These are phyloP conservation scores for Psettodes erumei DNA, from an alignment of 2,113 vertebrate genomes.

Conservation along the genomic window DNA sequence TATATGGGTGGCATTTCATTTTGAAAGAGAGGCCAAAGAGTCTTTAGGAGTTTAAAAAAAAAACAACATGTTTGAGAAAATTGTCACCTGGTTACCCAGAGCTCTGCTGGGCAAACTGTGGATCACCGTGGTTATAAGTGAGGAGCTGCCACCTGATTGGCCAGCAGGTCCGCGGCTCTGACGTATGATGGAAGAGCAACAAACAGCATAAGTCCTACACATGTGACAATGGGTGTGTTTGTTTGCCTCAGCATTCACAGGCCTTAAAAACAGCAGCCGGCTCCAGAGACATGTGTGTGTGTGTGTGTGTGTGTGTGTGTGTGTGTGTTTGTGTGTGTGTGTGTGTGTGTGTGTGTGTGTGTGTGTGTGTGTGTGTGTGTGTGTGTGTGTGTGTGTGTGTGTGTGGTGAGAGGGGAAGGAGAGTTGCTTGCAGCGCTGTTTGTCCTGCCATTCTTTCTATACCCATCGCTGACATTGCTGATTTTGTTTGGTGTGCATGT, in stretches of 20 bases:
- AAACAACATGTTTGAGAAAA: too few relatives aligned
- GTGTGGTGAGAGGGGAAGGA: not conserved
- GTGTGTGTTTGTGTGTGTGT: too few relatives aligned
- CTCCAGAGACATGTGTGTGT: constrained; percentile 1
- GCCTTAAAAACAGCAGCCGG: constrained; percentile 35
- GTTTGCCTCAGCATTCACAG: constrained; percentile 55
- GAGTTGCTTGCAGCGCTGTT: constrained; percentile 33
- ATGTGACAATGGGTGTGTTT: constrained; percentile 11
- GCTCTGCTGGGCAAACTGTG: constrained; percentile 41
- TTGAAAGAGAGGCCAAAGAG: not conserved
- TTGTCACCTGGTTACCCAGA: constrained; percentile 41
- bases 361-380: not conserved
- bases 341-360: not conserved
- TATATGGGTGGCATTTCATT: not conserved
- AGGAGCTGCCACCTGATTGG: constrained; percentile 55
- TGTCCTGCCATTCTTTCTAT: constrained; percentile 38
- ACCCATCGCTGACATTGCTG: constrained; percentile 59
- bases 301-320: constrained; percentile 11
- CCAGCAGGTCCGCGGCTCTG: constrained; percentile 19
- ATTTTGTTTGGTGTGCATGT: constrained; percentile 31
- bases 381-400: not conserved
- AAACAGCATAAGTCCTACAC: constrained; percentile 31
- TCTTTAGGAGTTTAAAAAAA: not conserved
- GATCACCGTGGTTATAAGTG: constrained; percentile 37
- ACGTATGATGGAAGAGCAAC: constrained; percentile 44